These are phyloP conservation scores for Drosophila mayri DNA, from an alignment of 1,140 invertebrate genomes.

Conservation along the genomic window DNA sequence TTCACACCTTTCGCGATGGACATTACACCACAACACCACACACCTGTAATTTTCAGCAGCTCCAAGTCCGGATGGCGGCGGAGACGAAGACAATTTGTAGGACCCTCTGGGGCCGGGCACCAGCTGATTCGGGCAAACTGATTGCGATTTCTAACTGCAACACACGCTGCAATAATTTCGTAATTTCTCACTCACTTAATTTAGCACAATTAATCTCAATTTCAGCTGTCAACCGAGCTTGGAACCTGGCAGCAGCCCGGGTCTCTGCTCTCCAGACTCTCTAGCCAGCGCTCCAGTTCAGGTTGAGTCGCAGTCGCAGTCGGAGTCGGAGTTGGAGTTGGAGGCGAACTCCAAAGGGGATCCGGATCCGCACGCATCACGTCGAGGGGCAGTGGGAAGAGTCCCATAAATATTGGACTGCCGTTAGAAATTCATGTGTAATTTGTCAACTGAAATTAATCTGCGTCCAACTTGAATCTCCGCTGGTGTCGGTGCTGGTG, in stretches of 20 bases:
- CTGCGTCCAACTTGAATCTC: constrained; percentile 45
- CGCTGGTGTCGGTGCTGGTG: constrained; percentile 2
- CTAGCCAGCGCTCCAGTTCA: constrained; percentile 38
- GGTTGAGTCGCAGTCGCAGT: constrained; percentile 38
- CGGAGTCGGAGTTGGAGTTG: constrained; percentile 10
- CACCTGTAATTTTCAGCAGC: constrained; percentile 74
- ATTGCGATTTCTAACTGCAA: constrained; percentile 79
- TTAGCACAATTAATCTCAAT: constrained; percentile 82
- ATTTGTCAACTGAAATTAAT: constrained; percentile 82
- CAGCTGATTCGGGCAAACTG: constrained; percentile 67
- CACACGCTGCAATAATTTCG: constrained; percentile 76
- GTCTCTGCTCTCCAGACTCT: background rate
- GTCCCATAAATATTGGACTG: constrained; percentile 77
- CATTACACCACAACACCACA: constrained; percentile 34
- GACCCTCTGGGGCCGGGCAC: constrained; percentile 34
- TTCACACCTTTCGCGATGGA: constrained; percentile 62
- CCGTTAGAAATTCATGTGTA: constrained; percentile 75
- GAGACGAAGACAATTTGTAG: constrained; percentile 67
- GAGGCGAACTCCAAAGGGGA: constrained; percentile 8
- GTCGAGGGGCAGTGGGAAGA: constrained; percentile 59
- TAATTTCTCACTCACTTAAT: constrained; percentile 83
- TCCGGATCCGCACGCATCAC: constrained; percentile 37
- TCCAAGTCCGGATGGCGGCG: constrained; percentile 36
- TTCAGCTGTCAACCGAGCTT: constrained; percentile 71
- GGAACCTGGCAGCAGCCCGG: constrained; percentile 12